Evolutionary conservation across 2,797 vertebrate genomes (phyloP).

Genomic region (Poecile montanus): DNA sequence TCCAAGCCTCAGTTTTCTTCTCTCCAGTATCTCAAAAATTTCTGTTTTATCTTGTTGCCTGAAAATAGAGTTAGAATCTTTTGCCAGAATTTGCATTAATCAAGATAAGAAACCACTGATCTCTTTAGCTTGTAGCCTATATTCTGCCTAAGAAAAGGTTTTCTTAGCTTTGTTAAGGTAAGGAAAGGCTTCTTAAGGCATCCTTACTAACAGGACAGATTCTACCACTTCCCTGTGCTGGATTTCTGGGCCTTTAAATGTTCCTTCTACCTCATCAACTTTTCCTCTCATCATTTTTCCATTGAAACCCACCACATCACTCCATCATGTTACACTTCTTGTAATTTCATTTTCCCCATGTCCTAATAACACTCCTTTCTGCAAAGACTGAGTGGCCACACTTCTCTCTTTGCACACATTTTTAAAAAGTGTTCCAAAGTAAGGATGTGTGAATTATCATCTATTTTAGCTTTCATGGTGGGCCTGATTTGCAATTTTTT

Average conservation of each 20-base stretch:
- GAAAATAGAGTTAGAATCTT: not conserved
- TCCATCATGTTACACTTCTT: not conserved
- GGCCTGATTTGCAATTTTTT: not conserved
- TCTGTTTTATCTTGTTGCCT: not conserved
- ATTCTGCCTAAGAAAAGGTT: not conserved
- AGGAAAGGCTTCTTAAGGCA: not conserved
- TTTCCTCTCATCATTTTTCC: not conserved
- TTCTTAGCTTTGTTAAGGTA: not conserved
- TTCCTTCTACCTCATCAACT: not conserved
- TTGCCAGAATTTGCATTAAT: not conserved
- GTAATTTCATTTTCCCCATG: not conserved
- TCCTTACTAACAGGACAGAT: not conserved
- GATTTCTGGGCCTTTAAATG: not conserved
- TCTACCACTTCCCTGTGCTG: not conserved
- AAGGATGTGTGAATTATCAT: not conserved
- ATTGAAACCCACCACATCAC: not conserved
- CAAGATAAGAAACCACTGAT: not conserved
- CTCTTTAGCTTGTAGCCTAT: not conserved
- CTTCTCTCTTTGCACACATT: not conserved
- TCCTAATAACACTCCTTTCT: not conserved
- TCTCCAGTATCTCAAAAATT: not conserved
- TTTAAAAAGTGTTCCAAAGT: not conserved
- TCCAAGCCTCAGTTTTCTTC: not conserved
- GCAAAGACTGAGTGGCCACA: not conserved
- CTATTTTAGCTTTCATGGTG: not conserved